Conservation (phyloP, 2,888 invertebrate species). For the Spilarctia lutea region DNA sequence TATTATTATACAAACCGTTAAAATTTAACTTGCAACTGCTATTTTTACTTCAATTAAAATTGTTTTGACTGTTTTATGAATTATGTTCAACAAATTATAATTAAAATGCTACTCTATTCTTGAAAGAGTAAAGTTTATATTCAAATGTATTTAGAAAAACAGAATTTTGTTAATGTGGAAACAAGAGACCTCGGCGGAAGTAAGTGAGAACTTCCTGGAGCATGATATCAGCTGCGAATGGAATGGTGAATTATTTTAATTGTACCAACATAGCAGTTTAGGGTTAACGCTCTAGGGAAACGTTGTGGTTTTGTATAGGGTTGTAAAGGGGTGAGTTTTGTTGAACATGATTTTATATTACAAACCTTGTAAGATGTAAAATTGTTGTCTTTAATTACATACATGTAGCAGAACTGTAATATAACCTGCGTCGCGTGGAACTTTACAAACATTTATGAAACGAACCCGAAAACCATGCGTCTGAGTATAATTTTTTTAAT, state of each 20-base stretch:
- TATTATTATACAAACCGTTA: slow-evolving; percentile 31
- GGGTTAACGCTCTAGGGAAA: slow-evolving; percentile 28
- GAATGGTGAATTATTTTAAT: slow-evolving; percentile 57
- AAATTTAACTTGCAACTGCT: slow-evolving; percentile 35
- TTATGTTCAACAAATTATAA: slow-evolving; percentile 19
- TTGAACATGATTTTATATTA: background rate
- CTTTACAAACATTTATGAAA: no score
- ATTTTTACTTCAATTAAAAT: slow-evolving; percentile 51
- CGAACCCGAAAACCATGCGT: no score
- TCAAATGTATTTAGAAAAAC: slow-evolving; percentile 22
- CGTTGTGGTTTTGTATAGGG: slow-evolving; percentile 24
- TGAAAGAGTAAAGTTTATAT: background rate
- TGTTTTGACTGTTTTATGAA: slow-evolving; percentile 48
- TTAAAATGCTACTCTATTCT: background rate
- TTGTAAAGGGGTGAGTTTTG: slow-evolving; percentile 3
- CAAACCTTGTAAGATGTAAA: background rate
- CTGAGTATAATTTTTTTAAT: no score
- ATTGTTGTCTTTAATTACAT: background rate
- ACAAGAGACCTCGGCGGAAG: slow-evolving; percentile 56
- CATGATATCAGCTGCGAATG: slow-evolving; percentile 47
- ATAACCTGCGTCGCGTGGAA: no score
- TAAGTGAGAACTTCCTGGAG: slow-evolving; percentile 55
- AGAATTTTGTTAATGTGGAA: slow-evolving; percentile 55
- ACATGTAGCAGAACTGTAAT: background rate
- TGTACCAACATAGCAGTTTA: slow-evolving; percentile 36